phyloP scores from a whole-genome alignment of 2,113 vertebrate genomes.

The Mus spicilegus region DNA sequence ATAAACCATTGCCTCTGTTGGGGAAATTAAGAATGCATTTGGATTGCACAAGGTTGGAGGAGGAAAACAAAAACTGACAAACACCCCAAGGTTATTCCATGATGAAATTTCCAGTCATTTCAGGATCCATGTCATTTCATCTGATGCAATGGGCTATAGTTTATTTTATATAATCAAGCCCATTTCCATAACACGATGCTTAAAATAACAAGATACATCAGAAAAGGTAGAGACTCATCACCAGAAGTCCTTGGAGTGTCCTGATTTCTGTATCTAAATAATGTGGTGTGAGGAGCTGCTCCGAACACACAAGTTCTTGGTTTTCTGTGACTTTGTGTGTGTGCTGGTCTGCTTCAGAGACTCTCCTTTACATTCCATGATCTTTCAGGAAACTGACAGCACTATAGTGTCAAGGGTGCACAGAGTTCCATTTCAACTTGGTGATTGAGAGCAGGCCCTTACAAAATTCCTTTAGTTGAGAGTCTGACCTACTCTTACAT shows the following conservation, averaged over 20 bases:
- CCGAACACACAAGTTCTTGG: background rate
- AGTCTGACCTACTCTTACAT: background rate
- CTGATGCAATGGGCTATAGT: slow-evolving; percentile 33
- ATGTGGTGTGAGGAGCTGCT: background rate
- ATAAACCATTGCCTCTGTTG: background rate
- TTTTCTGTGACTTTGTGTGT: background rate
- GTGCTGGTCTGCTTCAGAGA: background rate
- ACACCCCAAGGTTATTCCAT: slow-evolving; percentile 38
- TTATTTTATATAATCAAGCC: slow-evolving; percentile 63
- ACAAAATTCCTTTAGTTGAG: background rate
- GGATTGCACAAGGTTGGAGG: background rate
- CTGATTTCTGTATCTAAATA: background rate
- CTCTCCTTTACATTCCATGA: too few relatives aligned
- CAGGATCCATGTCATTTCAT: slow-evolving; percentile 44
- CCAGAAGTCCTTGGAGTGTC: background rate
- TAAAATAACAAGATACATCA: slow-evolving; percentile 32
- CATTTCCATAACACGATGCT: slow-evolving; percentile 35
- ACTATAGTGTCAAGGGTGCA: background rate
- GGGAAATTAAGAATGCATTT: slow-evolving; percentile 48
- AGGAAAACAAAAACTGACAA: slow-evolving; percentile 21
- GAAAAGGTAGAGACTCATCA: background rate
- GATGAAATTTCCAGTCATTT: slow-evolving; percentile 62
- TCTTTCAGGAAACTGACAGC: background rate
- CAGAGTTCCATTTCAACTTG: background rate
- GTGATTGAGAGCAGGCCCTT: background rate